Conservation (phyloP, 2,113 vertebrate species). For the Ptilonorhynchus violaceus region DNA sequence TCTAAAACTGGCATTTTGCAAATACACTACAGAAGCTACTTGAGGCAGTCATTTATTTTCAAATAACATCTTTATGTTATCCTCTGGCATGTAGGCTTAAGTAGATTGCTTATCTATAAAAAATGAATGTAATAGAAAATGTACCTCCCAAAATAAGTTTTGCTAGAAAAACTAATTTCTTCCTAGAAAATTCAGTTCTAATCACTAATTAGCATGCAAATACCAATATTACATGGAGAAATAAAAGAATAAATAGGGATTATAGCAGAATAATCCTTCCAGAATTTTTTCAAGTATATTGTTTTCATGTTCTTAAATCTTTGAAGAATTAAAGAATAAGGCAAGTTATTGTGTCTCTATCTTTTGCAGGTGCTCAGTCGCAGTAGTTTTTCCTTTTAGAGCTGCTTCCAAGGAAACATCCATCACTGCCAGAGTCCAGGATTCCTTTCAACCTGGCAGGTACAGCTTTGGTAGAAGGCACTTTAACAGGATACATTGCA, state of each 20-base stretch:
- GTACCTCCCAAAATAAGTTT: not conserved
- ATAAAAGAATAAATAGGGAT: slow-evolving; percentile 6
- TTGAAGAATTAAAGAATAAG: not conserved
- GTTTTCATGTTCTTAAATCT: not conserved
- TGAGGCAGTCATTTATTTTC: slow-evolving; percentile 25
- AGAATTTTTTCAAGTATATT: not conserved
- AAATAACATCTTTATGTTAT: slow-evolving; percentile 4
- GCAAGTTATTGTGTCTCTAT: not conserved
- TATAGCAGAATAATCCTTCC: not conserved
- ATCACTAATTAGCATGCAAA: slow-evolving; percentile 28
- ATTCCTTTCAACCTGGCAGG: not conserved
- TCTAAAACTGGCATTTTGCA: slow-evolving; percentile 19
- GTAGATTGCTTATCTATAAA: not conserved
- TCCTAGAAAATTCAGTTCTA: not conserved
- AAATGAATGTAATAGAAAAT: not conserved
- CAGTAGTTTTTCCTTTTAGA: not conserved
- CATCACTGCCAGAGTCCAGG: not conserved
- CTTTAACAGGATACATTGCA: not conserved
- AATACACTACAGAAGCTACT: not conserved
- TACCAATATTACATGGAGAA: not conserved
- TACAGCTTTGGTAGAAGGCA: not conserved
- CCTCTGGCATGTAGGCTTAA: not conserved
- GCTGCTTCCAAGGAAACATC: not conserved
- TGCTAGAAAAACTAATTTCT: not conserved
- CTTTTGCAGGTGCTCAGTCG: not conserved